Conservation (phyloP, 2,888 invertebrate species). For the Tiliacea aurago region DNA sequence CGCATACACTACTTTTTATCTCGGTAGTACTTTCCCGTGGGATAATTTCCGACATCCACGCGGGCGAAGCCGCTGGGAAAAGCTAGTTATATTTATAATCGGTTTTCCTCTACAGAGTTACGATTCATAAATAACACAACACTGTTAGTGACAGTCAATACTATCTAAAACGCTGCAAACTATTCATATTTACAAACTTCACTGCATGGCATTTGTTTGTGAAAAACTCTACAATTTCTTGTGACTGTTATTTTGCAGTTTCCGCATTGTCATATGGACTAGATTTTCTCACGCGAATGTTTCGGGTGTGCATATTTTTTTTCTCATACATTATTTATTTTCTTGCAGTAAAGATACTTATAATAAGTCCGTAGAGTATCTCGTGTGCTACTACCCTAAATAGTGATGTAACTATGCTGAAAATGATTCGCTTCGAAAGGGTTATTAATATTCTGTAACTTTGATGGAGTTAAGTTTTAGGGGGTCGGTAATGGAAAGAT, state of each 20-base stretch:
- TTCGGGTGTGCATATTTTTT: background rate
- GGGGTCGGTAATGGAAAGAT: constrained; percentile 32
- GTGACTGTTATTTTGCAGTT: background rate
- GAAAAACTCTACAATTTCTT: background rate
- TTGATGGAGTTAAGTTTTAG: constrained; percentile 47
- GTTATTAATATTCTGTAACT: constrained; percentile 57
- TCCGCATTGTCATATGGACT: background rate
- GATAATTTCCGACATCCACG: too few relatives aligned
- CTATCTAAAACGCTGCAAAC: background rate
- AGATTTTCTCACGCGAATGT: background rate
- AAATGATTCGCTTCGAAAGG: constrained; percentile 35
- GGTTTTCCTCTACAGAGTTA: background rate
- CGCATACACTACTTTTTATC: background rate
- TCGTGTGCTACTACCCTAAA: constrained; percentile 11
- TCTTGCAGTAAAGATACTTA: background rate
- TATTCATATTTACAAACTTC: too few relatives aligned
- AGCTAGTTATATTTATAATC: background rate
- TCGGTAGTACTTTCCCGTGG: background rate
- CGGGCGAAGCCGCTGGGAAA: background rate
- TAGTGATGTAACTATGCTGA: constrained; percentile 11
- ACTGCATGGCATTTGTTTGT: background rate
- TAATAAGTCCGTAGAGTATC: background rate
- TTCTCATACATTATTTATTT: background rate
- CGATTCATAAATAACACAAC: background rate
- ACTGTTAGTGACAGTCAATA: background rate